Percentiles rank a stretch among this genome's conserved stretches.
These are phyloP conservation scores for Alectura lathami DNA, from an alignment of 2,113 vertebrate species.

Conservation along the genomic window DNA sequence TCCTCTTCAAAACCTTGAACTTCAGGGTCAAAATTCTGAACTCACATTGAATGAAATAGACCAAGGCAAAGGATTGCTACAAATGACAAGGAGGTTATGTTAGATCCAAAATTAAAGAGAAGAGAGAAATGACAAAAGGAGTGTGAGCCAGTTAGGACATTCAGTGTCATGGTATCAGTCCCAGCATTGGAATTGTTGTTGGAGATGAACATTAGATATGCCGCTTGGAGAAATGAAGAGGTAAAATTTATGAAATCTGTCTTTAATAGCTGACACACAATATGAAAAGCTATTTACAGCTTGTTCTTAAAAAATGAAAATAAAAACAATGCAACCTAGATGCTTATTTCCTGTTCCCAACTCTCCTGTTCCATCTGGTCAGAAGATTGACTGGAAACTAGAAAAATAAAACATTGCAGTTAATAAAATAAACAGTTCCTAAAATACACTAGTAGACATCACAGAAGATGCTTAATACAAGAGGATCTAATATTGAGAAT, in stretches of 20 bases:
- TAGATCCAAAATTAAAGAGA: not conserved
- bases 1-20: not conserved
- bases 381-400: not conserved
- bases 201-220: not conserved
- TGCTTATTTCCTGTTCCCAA: not conserved
- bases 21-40: not conserved
- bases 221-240: not conserved
- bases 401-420: not conserved
- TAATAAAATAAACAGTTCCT: not conserved
- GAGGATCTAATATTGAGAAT: not conserved
- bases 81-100: not conserved
- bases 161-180: not conserved
- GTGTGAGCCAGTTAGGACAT: not conserved
- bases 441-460: not conserved
- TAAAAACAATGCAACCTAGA: not conserved
- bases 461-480: not conserved
- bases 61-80: not conserved
- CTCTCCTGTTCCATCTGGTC: not conserved
- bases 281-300: not conserved
- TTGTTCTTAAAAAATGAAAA: not conserved
- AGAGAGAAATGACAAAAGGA: accelerated
- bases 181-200: not conserved
- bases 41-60: not conserved
- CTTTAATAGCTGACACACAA: not conserved
- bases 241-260: not conserved